These are phyloP conservation scores for Lophura nycthemera DNA, from an alignment of 2,113 vertebrate genomes.

Conservation along the genomic window DNA sequence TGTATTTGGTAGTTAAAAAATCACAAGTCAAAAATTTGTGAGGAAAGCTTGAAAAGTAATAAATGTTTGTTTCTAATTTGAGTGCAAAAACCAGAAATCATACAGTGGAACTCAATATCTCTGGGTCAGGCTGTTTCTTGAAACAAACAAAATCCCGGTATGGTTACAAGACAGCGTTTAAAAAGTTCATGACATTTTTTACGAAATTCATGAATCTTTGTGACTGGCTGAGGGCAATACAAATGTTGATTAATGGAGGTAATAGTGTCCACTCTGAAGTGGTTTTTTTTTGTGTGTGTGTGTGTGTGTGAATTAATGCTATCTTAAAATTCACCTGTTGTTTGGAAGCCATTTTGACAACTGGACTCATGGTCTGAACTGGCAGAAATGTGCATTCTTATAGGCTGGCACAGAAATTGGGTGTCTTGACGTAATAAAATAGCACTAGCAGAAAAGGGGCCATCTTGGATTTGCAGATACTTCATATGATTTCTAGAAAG, in stretches of 20 bases:
- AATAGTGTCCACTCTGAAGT: neutral
- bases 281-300: neutral
- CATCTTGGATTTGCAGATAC: neutral
- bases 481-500: neutral
- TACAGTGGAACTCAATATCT: neutral
- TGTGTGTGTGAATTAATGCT: neutral
- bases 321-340: slow-evolving; percentile 3
- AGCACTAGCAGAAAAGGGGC: neutral
- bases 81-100: neutral
- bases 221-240: neutral
- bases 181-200: neutral
- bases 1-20: neutral
- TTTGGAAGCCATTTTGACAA: slow-evolving; percentile 2
- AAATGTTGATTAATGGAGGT: rapidly evolving
- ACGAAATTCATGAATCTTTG: neutral
- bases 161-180: neutral
- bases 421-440: neutral
- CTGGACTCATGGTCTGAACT: neutral
- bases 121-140: rapidly evolving
- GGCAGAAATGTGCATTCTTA: neutral
- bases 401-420: neutral
- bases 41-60: neutral
- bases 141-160: neutral
- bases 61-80: neutral
- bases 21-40: neutral